phyloP scores from a whole-genome alignment of 2,797 vertebrate genomes.

The Halcyon chelicuti region DNA sequence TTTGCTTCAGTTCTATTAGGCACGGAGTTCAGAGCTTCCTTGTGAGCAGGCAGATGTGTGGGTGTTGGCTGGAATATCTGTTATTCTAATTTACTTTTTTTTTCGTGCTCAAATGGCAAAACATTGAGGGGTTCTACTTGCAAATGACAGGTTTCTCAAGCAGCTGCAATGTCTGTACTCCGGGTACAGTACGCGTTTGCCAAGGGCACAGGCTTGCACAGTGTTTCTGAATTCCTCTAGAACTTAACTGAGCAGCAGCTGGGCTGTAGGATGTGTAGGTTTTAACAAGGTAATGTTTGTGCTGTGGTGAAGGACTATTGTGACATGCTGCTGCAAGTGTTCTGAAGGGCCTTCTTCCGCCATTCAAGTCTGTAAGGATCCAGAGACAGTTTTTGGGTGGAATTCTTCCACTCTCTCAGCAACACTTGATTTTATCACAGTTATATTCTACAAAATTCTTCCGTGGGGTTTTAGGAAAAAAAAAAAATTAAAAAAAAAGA shows the following conservation, averaged over 20 bases:
- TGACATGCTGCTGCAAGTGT: background rate
- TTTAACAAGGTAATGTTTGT: conserved; percentile 48
- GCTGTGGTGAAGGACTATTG: background rate
- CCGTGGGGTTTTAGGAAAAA: background rate
- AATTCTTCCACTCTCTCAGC: background rate
- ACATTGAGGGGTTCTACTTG: background rate
- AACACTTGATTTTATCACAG: background rate
- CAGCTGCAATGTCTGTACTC: background rate
- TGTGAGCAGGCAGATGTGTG: background rate
- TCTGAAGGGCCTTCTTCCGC: background rate
- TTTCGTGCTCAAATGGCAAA: conserved; percentile 1
- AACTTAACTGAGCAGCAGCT: conserved; percentile 25
- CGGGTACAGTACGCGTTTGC: background rate
- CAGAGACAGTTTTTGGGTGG: background rate
- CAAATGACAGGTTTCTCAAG: background rate
- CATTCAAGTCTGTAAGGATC: background rate
- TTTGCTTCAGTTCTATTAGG: conserved; percentile 13
- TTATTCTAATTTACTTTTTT: background rate
- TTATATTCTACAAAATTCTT: background rate
- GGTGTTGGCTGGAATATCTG: background rate
- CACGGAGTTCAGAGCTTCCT: background rate
- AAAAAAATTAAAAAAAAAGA: background rate
- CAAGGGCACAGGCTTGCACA: background rate
- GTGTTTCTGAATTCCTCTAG: background rate
- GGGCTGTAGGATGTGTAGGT: conserved; percentile 43